A percentile compares a stretch with the other conserved stretches of the same genome.
Conservation (phyloP, 2,888 invertebrate genomes). For the Aquatica leii region DNA sequence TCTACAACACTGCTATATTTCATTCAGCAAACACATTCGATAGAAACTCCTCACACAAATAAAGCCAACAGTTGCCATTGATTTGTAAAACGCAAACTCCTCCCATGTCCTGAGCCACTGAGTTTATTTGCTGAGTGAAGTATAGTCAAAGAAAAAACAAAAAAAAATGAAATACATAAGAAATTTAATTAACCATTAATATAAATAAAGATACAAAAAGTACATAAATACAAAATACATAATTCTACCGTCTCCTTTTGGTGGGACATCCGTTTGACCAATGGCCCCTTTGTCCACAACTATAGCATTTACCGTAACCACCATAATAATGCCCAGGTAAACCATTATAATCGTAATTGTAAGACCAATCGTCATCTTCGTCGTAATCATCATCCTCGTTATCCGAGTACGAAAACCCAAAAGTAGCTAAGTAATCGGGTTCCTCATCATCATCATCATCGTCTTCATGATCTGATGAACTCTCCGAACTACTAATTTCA, state of each 20-base stretch:
- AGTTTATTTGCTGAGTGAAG: no score
- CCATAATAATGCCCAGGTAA: constrained; percentile 64
- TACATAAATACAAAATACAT: constrained; percentile 4
- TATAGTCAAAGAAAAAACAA: no score
- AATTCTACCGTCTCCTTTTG: constrained; percentile 10
- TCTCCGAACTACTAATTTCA: constrained; percentile 31
- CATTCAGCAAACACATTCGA: no score
- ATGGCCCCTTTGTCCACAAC: constrained; percentile 64
- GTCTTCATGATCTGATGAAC: constrained; percentile 11
- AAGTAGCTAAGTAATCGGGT: neutral
- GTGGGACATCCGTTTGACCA: constrained; percentile 60
- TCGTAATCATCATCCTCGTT: constrained; percentile 10
- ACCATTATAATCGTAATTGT: constrained; percentile 52
- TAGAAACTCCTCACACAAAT: no score
- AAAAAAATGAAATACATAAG: no score
- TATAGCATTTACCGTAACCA: constrained; percentile 69
- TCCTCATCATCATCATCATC: constrained; percentile 26
- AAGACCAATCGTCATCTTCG: constrained; percentile 5
- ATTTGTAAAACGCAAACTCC: no score
- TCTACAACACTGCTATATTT: no score
- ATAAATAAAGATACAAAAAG: neutral
- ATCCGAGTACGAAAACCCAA: neutral
- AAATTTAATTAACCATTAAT: no score
- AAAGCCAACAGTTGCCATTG: no score
- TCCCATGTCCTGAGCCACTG: no score